Evolutionary conservation across 2,797 vertebrate species (phyloP).

Genomic region (Mormyrus hasselquistii): DNA sequence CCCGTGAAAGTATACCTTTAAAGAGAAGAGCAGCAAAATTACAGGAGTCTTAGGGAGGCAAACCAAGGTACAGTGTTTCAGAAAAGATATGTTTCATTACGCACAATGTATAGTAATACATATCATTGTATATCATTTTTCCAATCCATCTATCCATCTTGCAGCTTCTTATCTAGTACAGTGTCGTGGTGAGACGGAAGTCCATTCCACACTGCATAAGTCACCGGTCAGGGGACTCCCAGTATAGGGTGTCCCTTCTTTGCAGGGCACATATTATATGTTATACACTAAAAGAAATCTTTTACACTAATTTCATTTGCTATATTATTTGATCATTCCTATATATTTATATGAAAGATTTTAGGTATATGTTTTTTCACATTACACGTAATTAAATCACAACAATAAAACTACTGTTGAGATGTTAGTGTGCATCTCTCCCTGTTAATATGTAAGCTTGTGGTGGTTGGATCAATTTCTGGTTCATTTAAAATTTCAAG

Average conservation of each 20-base stretch:
- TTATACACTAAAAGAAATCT: neutral
- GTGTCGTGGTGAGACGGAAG: neutral
- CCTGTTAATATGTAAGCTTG: neutral
- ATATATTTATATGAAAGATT: neutral
- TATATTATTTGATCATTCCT: neutral
- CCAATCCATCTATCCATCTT: neutral
- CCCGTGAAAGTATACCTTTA: constrained; percentile 95
- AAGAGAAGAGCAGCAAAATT: constrained; percentile 17
- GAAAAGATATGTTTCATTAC: neutral
- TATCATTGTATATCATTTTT: neutral
- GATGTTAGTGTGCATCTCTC: neutral
- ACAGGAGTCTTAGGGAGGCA: neutral
- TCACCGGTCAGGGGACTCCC: neutral
- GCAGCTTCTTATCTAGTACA: neutral
- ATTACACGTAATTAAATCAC: neutral
- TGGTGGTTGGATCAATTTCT: neutral
- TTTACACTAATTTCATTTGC: neutral
- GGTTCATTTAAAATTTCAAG: neutral
- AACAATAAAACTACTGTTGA: neutral
- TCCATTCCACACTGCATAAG: neutral
- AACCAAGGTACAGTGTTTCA: neutral
- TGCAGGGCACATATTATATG: neutral
- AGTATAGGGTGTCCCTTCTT: neutral
- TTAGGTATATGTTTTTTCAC: neutral
- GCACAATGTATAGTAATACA: neutral